phyloP scores from a whole-genome alignment of 2,888 invertebrate genomes.

The Troides oblongomaculatus region DNA sequence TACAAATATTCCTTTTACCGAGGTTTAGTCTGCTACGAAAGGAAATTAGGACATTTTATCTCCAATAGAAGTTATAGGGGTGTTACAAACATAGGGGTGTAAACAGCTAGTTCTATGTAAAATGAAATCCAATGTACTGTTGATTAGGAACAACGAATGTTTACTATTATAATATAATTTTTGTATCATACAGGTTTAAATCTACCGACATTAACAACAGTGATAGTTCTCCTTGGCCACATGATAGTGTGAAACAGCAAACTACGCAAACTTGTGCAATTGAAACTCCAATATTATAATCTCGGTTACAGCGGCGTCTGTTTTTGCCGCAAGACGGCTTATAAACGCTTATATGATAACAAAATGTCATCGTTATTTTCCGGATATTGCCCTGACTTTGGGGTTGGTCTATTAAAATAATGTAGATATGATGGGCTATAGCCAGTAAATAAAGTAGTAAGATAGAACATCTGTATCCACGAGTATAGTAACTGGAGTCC shows the following conservation, averaged over 20 bases:
- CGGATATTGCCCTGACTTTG: neutral
- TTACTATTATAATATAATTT: neutral
- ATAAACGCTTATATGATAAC: slow-evolving; percentile 41
- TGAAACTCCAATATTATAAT: slow-evolving; percentile 76
- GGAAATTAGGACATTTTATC: too few species aligned
- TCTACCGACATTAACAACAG: slow-evolving; percentile 6
- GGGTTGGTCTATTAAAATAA: too few species aligned
- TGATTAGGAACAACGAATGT: neutral
- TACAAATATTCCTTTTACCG: too few species aligned
- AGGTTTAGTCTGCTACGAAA: too few species aligned
- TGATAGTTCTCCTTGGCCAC: slow-evolving; percentile 32
- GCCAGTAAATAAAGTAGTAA: too few species aligned
- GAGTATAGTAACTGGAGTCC: too few species aligned
- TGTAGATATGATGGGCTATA: too few species aligned
- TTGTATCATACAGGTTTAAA: neutral
- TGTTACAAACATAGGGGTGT: too few species aligned
- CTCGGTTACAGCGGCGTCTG: slow-evolving; percentile 64
- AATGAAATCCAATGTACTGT: too few species aligned
- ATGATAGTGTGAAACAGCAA: slow-evolving; percentile 69
- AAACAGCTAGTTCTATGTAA: too few species aligned
- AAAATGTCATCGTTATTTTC: slow-evolving; percentile 15
- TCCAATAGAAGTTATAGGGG: too few species aligned
- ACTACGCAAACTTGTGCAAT: slow-evolving; percentile 75
- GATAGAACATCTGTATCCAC: too few species aligned
- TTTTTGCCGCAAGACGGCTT: slow-evolving; percentile 61